phyloP scores from a whole-genome alignment of 2,113 vertebrate species.

The Cryptomyrus ogoouensis region DNA sequence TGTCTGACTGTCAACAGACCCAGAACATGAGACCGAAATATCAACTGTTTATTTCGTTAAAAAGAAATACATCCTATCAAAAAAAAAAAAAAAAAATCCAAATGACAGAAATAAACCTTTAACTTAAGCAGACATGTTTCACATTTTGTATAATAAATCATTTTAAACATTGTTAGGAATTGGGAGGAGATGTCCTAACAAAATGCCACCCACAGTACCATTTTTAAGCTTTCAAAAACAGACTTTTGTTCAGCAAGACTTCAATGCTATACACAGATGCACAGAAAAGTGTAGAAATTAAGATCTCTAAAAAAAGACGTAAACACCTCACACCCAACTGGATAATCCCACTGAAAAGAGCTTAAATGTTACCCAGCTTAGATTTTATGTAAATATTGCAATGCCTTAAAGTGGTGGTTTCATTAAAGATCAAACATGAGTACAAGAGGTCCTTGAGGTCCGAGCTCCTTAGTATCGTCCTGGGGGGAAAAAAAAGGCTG shows the following conservation, averaged over 20 bases:
- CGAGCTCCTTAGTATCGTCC: slow-evolving; percentile 57
- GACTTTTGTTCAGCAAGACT: slow-evolving; percentile 1
- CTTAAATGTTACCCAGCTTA: slow-evolving; percentile 22
- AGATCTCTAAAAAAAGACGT: slow-evolving; percentile 37
- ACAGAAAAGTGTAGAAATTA: slow-evolving; percentile 39
- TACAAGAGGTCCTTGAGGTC: slow-evolving; percentile 25
- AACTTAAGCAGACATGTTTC: not conserved
- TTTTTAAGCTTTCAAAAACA: slow-evolving; percentile 4
- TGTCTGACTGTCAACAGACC: not conserved
- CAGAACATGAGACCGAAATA: slow-evolving; percentile 3
- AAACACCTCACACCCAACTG: slow-evolving; percentile 31
- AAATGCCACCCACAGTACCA: slow-evolving; percentile 3
- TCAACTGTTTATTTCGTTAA: slow-evolving; percentile 41
- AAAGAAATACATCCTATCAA: slow-evolving; percentile 39
- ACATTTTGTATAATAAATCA: not conserved
- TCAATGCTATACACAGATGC: slow-evolving; percentile 11
- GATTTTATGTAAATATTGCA: slow-evolving; percentile 28
- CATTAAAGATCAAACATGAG: slow-evolving; percentile 27
- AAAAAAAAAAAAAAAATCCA: slow-evolving; percentile 23
- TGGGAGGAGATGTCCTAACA: not conserved
- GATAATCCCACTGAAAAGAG: slow-evolving; percentile 19
- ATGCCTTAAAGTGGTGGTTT: slow-evolving; percentile 21
- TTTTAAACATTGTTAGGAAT: not conserved
- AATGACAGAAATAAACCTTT: slow-evolving; percentile 14
- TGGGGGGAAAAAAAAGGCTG: slow-evolving; percentile 45